Evolutionary conservation across 1,140 invertebrate genomes (phyloP), one percentile per base, ranked within the genome.

Genomic region (Pogonomyrmex barbatus): DNA sequence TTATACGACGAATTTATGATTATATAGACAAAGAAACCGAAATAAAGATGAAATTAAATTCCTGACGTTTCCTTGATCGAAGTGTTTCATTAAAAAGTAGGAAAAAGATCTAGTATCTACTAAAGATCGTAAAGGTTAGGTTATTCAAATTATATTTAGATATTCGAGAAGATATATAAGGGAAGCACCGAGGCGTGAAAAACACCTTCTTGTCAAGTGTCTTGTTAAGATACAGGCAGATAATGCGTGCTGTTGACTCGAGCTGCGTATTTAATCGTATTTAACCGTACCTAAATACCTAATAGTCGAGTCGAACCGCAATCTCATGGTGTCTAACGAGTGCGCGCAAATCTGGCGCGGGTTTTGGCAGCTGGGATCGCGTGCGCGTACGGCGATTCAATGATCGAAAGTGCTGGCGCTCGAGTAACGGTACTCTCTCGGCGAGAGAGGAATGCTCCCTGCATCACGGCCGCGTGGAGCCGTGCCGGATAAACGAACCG

Each of bases 321-420:
- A 39, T 50, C 5, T 47, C 33, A 17, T 6, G 73, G 17, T 10
- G 33, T 33, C 30, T 47, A 30, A 47, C 73, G 39, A n/a, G 10
- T 9, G 5, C 54, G 54, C 14, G 14, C 33, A 30, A 63, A 2
- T 12, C 47, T 12, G 60, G 30, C 30, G 9, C 3, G 42, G 60
- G 6, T 60, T 52, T 50, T 30, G 54, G 68, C 79, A 60, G 42
- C 42, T 62, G 24, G 24, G 24, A 24, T 24, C 24, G 54, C 12
- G 67, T 60, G 14, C 54, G 67, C 14, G 17, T 17, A 67, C n/a
- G 47, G n/a, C n/a, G 47, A n/a, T 50, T 47, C 81, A 88, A 85
- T 88, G 71, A 85, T 88, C 81, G 88, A 89, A 89, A 89, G 88
- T 89, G 87, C 88, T 45, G 45, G 52, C 58, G n/a, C 50, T 33